Percentiles rank a stretch among this genome's conserved stretches.
These are phyloP conservation scores for Nyctibius grandis DNA, from an alignment of 2,797 vertebrate genomes.

Conservation along the genomic window DNA sequence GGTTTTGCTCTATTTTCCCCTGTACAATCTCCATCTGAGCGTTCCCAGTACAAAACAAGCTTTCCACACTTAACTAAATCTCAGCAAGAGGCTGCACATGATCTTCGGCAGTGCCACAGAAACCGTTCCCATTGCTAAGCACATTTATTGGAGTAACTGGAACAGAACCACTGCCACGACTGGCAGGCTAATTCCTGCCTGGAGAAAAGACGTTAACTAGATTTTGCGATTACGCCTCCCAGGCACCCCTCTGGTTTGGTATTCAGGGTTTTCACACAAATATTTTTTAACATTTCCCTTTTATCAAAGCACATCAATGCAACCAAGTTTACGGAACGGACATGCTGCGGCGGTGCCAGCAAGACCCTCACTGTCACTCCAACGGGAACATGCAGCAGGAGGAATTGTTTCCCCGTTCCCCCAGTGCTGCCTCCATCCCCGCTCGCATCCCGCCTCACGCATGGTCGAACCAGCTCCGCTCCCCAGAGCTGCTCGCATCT, in stretches of 20 bases:
- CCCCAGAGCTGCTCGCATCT: neutral
- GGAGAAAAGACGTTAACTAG: constrained; percentile 1
- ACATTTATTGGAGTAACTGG: constrained; percentile 25
- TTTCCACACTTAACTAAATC: constrained; percentile 44
- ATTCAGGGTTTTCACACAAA: neutral
- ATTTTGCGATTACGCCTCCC: neutral
- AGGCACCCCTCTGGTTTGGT: neutral
- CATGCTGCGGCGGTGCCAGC: neutral
- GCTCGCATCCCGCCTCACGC: neutral
- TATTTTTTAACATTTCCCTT: neutral
- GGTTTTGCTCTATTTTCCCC: constrained; percentile 21
- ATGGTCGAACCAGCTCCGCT: neutral
- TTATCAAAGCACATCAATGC: neutral
- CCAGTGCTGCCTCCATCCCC: neutral
- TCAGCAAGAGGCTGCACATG: constrained; percentile 55
- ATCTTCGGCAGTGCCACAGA: constrained; percentile 36
- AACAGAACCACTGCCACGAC: constrained; percentile 26
- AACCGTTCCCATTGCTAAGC: constrained; percentile 30
- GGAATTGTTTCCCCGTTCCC: neutral
- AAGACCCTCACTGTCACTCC: neutral
- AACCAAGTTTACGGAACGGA: neutral
- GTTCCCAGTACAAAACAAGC: constrained; percentile 55
- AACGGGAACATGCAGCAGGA: neutral
- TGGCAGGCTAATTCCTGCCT: constrained; percentile 37
- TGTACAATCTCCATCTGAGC: constrained; percentile 42